phyloP scores from a whole-genome alignment of 2,797 vertebrate genomes.

The Chelon labrosus region DNA sequence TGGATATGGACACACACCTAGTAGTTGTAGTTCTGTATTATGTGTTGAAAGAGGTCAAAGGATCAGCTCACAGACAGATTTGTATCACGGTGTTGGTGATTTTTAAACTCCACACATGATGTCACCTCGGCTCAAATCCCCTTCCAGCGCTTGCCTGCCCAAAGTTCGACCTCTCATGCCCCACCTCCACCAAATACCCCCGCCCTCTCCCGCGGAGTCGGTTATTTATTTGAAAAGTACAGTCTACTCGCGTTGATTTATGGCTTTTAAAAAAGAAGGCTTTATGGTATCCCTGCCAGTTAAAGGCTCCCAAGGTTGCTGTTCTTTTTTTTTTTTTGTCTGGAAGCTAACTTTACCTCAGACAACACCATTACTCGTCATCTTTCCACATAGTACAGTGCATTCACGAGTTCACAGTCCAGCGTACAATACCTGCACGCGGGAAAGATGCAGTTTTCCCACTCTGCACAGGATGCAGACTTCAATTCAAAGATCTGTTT shows the following conservation, averaged over 20 bases:
- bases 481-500: slow-evolving; percentile 38
- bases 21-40: background rate
- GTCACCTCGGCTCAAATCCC: slow-evolving; percentile 36
- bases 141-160: slow-evolving; percentile 34
- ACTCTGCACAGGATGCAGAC: slow-evolving; percentile 31
- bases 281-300: slow-evolving; percentile 74
- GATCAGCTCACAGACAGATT: background rate
- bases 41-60: background rate
- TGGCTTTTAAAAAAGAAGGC: slow-evolving; percentile 63
- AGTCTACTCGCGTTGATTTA: slow-evolving; percentile 76
- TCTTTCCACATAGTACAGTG: slow-evolving; percentile 54
- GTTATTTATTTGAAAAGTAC: slow-evolving; percentile 81
- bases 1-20: background rate
- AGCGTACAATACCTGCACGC: slow-evolving; percentile 37
- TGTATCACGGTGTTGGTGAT: background rate
- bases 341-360: slow-evolving; percentile 57
- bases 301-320: slow-evolving; percentile 65
- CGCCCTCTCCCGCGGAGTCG: slow-evolving; percentile 41
- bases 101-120: slow-evolving; percentile 36
- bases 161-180: slow-evolving; percentile 46
- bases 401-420: slow-evolving; percentile 48
- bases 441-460: slow-evolving; percentile 31
- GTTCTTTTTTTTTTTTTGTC: slow-evolving; percentile 37
- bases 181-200: slow-evolving; percentile 9
- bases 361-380: slow-evolving; percentile 69